Percentiles rank a stretch among this genome's conserved stretches.
phyloP scores from a whole-genome alignment of 2,888 invertebrate species.

The Philonicus albiceps region DNA sequence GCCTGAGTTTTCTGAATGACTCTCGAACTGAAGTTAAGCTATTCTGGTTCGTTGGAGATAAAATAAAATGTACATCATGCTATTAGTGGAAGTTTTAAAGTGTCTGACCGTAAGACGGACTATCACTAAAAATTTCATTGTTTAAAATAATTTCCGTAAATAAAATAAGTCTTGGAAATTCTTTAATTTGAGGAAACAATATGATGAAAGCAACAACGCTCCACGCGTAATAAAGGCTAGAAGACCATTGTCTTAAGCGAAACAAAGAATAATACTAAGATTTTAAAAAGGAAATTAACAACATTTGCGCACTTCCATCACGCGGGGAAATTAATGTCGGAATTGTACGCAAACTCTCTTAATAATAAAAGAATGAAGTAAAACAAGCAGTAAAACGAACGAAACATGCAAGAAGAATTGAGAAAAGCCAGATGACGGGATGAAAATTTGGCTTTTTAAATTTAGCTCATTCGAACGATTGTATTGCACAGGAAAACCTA shows the following conservation, averaged over 20 bases:
- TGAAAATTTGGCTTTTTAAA: constrained; percentile 44
- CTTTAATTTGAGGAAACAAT: background rate
- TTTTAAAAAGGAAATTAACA: background rate
- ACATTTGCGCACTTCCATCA: background rate
- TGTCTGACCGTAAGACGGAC: too few species aligned
- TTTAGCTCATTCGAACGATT: constrained; percentile 36
- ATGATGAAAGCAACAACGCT: background rate
- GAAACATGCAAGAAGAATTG: constrained; percentile 25
- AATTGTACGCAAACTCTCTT: background rate
- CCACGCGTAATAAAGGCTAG: background rate
- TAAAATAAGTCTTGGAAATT: background rate
- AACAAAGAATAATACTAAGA: background rate
- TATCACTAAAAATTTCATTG: background rate
- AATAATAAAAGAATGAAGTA: background rate
- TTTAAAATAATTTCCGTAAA: too few species aligned
- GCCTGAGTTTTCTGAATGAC: background rate
- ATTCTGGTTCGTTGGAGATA: background rate
- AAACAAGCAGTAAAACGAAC: background rate
- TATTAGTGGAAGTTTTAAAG: too few species aligned
- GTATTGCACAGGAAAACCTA: background rate
- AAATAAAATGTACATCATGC: background rate
- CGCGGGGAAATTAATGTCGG: constrained; percentile 3
- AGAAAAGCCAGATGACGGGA: constrained; percentile 33
- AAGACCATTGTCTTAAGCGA: background rate
- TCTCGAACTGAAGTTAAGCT: background rate